Evolutionary conservation across 2,797 vertebrate genomes (phyloP).

Genomic region (Hylomyscus alleni): DNA sequence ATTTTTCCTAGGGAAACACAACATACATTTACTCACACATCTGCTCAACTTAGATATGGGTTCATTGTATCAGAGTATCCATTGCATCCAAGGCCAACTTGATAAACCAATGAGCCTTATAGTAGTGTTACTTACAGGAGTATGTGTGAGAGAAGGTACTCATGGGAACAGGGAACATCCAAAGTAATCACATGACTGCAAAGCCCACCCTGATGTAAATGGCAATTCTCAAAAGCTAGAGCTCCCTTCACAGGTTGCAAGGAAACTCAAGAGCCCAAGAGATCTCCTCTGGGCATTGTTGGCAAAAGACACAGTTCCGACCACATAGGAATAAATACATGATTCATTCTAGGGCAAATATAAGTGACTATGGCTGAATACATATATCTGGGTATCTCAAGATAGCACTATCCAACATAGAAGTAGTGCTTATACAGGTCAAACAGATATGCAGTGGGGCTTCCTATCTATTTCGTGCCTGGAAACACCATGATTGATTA

Average conservation of each 20-base stretch:
- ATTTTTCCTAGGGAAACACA: not conserved
- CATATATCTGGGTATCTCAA: no score
- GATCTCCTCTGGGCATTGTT: not conserved
- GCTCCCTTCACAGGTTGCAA: not conserved
- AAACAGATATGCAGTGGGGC: no score
- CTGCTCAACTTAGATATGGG: not conserved
- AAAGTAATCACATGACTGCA: no score
- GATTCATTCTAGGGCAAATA: not conserved
- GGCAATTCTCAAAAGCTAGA: not conserved
- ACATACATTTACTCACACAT: not conserved
- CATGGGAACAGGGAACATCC: no score
- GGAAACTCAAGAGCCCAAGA: no score
- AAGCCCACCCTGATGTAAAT: no score
- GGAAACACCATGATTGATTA: no score
- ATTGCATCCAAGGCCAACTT: no score
- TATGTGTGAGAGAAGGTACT: not conserved
- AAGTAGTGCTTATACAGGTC: no score
- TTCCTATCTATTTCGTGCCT: no score
- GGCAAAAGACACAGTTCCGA: not conserved
- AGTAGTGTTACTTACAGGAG: not conserved
- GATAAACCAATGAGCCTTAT: not conserved
- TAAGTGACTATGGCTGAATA: not conserved
- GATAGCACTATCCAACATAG: not conserved
- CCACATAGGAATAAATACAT: not conserved
- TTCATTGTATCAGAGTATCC: not conserved